Evolutionary conservation across 2,797 vertebrate species (phyloP).

Genomic region (Anguilla megastoma): DNA sequence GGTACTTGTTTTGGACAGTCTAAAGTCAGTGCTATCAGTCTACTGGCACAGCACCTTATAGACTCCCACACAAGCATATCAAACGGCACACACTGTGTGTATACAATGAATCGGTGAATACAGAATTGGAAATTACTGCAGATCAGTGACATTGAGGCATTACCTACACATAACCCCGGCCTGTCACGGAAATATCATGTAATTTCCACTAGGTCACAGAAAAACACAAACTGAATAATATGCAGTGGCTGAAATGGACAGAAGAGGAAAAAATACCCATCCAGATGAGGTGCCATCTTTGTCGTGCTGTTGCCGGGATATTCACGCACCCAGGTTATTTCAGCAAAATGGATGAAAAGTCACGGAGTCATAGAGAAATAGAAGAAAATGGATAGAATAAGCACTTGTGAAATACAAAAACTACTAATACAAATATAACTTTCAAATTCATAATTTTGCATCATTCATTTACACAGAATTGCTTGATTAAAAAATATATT

Average conservation of each 20-base stretch:
- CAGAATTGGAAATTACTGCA: not conserved
- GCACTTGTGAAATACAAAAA: slow-evolving; percentile 34
- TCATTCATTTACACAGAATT: slow-evolving; percentile 29
- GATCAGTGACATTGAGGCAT: not conserved
- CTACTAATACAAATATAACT: slow-evolving; percentile 50
- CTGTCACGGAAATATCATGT: not conserved
- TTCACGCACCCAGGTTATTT: slow-evolving; percentile 55
- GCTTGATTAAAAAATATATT: slow-evolving; percentile 33
- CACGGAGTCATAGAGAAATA: slow-evolving; percentile 52
- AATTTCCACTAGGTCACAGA: not conserved
- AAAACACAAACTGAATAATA: not conserved
- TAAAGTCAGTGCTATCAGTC: not conserved
- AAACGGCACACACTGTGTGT: not conserved
- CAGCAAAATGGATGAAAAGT: slow-evolving; percentile 62
- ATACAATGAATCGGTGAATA: not conserved
- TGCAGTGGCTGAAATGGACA: not conserved
- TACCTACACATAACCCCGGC: not conserved
- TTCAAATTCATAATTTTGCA: slow-evolving; percentile 55
- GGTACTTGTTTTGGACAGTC: not conserved
- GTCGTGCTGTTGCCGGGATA: slow-evolving; percentile 83
- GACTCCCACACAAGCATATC: not conserved
- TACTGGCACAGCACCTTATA: not conserved
- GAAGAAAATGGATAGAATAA: slow-evolving; percentile 66
- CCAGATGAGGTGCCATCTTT: slow-evolving; percentile 92
- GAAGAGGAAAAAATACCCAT: slow-evolving; percentile 76